Conservation (phyloP, 2,797 vertebrate genomes). For the Setipinna tenuifilis region DNA sequence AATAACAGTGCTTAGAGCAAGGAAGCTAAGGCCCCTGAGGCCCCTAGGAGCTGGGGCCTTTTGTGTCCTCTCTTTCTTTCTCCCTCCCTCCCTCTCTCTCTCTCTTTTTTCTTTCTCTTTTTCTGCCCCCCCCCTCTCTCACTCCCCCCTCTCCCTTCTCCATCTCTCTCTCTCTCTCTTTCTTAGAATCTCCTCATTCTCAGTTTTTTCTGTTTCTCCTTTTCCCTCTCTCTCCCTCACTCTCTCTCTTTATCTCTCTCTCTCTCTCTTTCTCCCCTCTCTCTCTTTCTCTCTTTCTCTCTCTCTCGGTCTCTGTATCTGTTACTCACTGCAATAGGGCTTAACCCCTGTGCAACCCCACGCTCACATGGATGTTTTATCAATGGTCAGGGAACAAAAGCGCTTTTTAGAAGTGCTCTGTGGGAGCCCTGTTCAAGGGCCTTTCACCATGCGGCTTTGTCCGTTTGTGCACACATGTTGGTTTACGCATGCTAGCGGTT, state of each 20-base stretch:
- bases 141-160: background rate
- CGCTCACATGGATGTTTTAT: slow-evolving; percentile 21
- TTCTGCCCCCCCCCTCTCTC: background rate
- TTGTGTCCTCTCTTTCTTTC: slow-evolving; percentile 31
- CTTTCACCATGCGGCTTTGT: slow-evolving; percentile 10
- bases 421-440: slow-evolving; percentile 20
- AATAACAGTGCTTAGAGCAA: slow-evolving; percentile 64
- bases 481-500: slow-evolving; percentile 14
- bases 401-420: slow-evolving; percentile 3
- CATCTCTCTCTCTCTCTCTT: background rate
- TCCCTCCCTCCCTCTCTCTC: background rate
- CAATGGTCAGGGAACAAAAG: slow-evolving; percentile 23
- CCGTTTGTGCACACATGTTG: slow-evolving; percentile 19
- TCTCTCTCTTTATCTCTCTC: background rate
- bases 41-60: slow-evolving; percentile 44
- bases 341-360: slow-evolving; percentile 35
- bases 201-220: background rate
- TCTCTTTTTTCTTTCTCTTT: background rate
- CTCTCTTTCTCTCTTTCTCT: background rate
- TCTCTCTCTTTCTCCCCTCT: slow-evolving; percentile 28
- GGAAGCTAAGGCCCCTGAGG: slow-evolving; percentile 60
- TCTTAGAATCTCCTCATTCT: background rate
- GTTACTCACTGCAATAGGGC: slow-evolving; percentile 40
- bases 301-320: background rate
- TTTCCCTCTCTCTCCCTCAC: background rate